Evolutionary conservation across 2,797 vertebrate species (phyloP).

Genomic region (Pseudomugil gertrudae): DNA sequence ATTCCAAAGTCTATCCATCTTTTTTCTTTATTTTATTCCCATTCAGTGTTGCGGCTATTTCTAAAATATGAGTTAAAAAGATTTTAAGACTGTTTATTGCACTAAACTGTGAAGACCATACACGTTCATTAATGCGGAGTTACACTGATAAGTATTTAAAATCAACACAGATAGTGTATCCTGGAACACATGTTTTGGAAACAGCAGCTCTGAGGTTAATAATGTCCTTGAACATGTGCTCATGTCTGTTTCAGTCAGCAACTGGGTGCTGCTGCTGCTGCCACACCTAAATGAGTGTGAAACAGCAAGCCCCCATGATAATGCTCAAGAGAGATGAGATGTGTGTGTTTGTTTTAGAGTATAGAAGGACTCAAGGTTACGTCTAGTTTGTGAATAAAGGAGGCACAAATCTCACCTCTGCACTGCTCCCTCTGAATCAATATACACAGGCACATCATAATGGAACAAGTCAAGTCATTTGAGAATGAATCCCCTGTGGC

Average conservation of each 20-base stretch:
- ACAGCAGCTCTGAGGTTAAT: slow-evolving; percentile 42
- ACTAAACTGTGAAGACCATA: not conserved
- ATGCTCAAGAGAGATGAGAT: slow-evolving; percentile 34
- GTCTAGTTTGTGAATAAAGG: slow-evolving; percentile 9
- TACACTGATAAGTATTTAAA: slow-evolving; percentile 11
- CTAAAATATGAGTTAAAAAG: not conserved
- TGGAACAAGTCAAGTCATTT: slow-evolving; percentile 28
- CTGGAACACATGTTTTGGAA: slow-evolving; percentile 50
- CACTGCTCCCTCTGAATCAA: slow-evolving; percentile 10
- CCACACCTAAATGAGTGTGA: slow-evolving; percentile 61
- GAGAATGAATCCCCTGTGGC: slow-evolving; percentile 16
- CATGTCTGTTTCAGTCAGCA: slow-evolving; percentile 53
- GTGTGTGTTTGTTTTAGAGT: slow-evolving; percentile 6
- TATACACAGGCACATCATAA: slow-evolving; percentile 19
- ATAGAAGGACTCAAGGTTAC: slow-evolving; percentile 17
- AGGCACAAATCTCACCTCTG: slow-evolving; percentile 20
- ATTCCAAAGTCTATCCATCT: not conserved
- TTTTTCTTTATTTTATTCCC: too few species aligned
- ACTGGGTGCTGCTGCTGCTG: slow-evolving; percentile 39
- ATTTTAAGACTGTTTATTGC: not conserved
- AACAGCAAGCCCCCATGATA: slow-evolving; percentile 54
- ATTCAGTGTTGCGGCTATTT: not conserved
- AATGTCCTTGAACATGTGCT: slow-evolving; percentile 60
- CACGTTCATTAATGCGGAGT: slow-evolving; percentile 4
- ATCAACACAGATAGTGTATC: slow-evolving; percentile 30